Evolutionary conservation across 2,888 invertebrate genomes (phyloP).

Genomic region (Phragmatobia fuliginosa): DNA sequence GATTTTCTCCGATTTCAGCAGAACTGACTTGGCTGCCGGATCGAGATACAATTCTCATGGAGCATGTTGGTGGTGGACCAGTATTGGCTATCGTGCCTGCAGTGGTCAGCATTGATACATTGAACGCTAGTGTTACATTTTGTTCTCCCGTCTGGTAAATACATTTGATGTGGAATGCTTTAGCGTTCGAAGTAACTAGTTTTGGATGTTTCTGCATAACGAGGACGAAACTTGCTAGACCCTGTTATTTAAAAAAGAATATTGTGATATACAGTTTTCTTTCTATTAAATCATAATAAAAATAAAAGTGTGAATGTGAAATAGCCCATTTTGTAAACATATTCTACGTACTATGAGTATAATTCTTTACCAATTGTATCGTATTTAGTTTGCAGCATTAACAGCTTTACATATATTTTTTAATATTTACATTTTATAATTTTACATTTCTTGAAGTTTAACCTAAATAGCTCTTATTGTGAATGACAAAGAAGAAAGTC

Average conservation of each 20-base stretch:
- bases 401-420: too few species aligned
- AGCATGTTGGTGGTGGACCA: slow-evolving; percentile 96
- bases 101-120: slow-evolving; percentile 97
- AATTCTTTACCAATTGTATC: neutral
- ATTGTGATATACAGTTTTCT: neutral
- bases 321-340: neutral
- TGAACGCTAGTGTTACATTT: slow-evolving; percentile 96
- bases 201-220: slow-evolving; percentile 99
- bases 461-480: too few species aligned
- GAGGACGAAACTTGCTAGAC: slow-evolving; percentile 96
- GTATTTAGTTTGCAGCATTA: neutral
- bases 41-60: slow-evolving; percentile 95
- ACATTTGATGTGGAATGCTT: slow-evolving; percentile 98
- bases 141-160: slow-evolving; percentile 97
- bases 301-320: neutral
- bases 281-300: too few species aligned
- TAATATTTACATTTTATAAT: too few species aligned
- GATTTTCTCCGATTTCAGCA: slow-evolving; percentile 96
- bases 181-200: slow-evolving; percentile 96
- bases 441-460: too few species aligned
- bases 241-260: slow-evolving; percentile 81
- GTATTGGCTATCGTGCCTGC: slow-evolving; percentile 98
- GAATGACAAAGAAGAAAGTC: neutral
- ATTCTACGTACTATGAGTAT: neutral
- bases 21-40: slow-evolving; percentile 95